Base-by-base conservation (phyloP, 2,113 vertebrate genomes). In the Oryzias javanicus region DNA sequence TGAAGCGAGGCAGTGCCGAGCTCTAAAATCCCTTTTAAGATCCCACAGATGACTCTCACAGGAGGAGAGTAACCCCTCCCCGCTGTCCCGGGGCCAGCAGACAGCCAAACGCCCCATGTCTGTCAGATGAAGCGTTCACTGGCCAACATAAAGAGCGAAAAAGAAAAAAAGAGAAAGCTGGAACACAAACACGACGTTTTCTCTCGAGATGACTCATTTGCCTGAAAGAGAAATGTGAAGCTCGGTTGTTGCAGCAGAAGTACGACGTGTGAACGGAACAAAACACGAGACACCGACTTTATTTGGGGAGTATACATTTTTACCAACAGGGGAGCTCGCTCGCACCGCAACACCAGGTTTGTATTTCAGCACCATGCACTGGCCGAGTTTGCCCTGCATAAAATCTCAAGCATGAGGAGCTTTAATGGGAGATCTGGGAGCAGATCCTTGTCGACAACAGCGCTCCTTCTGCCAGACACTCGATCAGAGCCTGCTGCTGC, bases 361-460 rank as follows among this genome's bases (percentile, higher is more conserved):
- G 62, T 61, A 42, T 60, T 74, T 74, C 55, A 60, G 44, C 63
- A 69, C 56, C 67, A 64, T 72, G 59, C 59, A 46, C 65, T 54
- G 67, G 70, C 54, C 81, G 64, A 66, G 47, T 63, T 67, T 67
- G 66, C 55, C 58, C 65, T 61, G 63, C 51, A 64, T 78, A 76
- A 77, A 77, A 86, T 88, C 82, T 70, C 79, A 74, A 62, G 65
- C 76, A 74, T 78, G 82, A 86, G 68, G 67, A 71, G 71, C 66
- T 70, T 61, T 82, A 88, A 83, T 85, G 76, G 83, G 81, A 83
- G 81, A 78, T 76, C 76, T 87, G 80, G 72, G 83, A 78, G 49
- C 19, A 57, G 72, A 78, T 67, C 60, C 71, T 74, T 75, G 83
- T 88, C 85, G 81, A 86, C 81, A 87, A 61, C 64, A 64, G 69